Percentiles rank a stretch among this genome's conserved stretches.
These are phyloP conservation scores for Hofmannophila pseudospretella DNA, from an alignment of 2,888 invertebrate species.

Conservation along the genomic window DNA sequence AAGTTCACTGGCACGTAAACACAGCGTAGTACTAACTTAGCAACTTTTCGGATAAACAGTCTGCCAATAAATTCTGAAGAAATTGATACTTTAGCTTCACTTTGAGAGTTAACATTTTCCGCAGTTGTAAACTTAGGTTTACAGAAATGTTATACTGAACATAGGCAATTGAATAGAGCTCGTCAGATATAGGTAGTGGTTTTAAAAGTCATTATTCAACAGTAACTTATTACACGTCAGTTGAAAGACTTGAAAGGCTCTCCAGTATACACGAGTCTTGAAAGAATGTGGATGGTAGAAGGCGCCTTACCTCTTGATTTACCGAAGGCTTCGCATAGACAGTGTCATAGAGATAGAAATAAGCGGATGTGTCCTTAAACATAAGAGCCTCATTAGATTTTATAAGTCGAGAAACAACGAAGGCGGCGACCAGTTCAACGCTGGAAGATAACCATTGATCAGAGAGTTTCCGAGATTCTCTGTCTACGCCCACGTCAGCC, in stretches of 20 bases:
- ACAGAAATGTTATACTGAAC: not conserved
- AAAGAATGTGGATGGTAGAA: constrained; percentile 24
- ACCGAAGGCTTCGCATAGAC: constrained; percentile 16
- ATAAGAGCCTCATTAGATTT: constrained; percentile 9
- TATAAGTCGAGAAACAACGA: not conserved
- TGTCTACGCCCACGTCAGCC: constrained; percentile 10
- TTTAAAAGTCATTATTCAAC: constrained; percentile 14
- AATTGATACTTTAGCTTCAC: constrained; percentile 7
- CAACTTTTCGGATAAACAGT: constrained; percentile 27
- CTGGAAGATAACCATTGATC: constrained; percentile 7
- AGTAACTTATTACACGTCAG: constrained; percentile 26
- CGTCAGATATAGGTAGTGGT: constrained; percentile 11
- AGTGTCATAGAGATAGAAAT: constrained; percentile 1
- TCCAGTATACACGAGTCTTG: constrained; percentile 14
- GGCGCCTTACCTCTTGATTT: constrained; percentile 28
- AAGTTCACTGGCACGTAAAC: constrained; percentile 59
- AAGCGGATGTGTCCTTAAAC: constrained; percentile 2
- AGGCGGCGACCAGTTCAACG: not conserved
- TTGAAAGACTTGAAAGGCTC: constrained; percentile 13
- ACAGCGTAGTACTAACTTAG: constrained; percentile 26
- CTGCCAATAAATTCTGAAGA: constrained; percentile 7
- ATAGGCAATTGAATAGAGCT: constrained; percentile 9
- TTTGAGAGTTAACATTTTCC: not conserved
- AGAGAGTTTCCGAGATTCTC: constrained; percentile 4
- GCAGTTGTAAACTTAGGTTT: constrained; percentile 3